Evolutionary conservation across 1,140 invertebrate species (phyloP).

Genomic region (Glossosoma conforme): DNA sequence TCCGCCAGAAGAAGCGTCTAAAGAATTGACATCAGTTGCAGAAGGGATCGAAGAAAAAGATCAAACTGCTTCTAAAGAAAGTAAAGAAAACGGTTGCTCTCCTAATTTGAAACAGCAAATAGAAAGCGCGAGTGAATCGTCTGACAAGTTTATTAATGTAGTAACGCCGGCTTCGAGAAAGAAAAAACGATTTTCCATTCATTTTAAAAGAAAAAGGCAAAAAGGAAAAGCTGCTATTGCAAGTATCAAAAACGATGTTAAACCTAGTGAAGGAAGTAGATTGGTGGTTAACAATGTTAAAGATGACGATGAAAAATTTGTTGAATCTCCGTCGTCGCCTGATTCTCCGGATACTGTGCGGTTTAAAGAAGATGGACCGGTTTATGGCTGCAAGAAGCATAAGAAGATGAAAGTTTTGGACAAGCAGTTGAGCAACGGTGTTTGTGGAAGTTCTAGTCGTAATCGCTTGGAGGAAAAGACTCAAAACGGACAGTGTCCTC

Average conservation of each 20-base stretch:
- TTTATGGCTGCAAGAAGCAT: slow-evolving; percentile 25
- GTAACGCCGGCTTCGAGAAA: slow-evolving; percentile 45
- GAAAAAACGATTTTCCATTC: slow-evolving; percentile 47
- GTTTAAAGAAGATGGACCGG: slow-evolving; percentile 15
- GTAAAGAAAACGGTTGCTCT: no score
- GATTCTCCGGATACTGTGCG: slow-evolving; percentile 17
- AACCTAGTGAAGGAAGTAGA: slow-evolving; percentile 4
- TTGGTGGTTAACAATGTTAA: slow-evolving; percentile 6
- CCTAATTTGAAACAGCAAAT: not conserved
- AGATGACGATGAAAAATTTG: slow-evolving; percentile 11
- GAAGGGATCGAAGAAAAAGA: no score
- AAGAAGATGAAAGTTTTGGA: slow-evolving; percentile 19
- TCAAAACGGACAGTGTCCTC: not conserved
- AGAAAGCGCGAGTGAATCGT: slow-evolving; percentile 19
- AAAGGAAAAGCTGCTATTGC: slow-evolving; percentile 43
- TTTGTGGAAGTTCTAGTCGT: no score
- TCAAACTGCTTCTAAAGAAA: no score
- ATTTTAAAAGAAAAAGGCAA: slow-evolving; percentile 48
- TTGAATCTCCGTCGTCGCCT: slow-evolving; percentile 28
- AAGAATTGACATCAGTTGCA: no score
- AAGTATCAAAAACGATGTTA: slow-evolving; percentile 21
- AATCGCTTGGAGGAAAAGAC: no score
- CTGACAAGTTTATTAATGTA: slow-evolving; percentile 18
- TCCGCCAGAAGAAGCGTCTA: slow-evolving; percentile 25
- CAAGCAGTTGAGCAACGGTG: no score